Conservation (phyloP, 2,888 invertebrate species). For the Camptogramma bilineatum region DNA sequence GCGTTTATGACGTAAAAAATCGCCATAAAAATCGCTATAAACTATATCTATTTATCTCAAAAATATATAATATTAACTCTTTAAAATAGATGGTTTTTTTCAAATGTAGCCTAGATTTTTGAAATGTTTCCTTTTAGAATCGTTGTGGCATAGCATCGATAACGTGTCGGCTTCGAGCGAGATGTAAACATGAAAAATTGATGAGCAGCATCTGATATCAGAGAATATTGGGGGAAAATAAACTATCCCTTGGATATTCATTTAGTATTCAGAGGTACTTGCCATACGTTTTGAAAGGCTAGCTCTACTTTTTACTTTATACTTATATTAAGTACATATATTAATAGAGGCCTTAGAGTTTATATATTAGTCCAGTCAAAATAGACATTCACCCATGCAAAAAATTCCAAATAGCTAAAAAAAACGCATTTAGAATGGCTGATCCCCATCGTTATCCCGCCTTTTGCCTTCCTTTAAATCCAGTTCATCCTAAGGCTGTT, state of each 20-base stretch:
- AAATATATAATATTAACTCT: not conserved
- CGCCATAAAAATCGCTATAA: not conserved
- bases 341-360: too few species aligned
- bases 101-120: not conserved
- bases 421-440: too few species aligned
- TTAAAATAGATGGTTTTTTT: too few species aligned
- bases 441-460: too few species aligned
- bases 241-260: conserved; percentile 1
- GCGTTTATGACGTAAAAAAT: too few species aligned
- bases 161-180: conserved; percentile 22
- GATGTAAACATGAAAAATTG: conserved; percentile 40
- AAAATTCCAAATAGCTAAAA: too few species aligned
- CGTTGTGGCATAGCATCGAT: conserved; percentile 24
- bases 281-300: not conserved
- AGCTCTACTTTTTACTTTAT: not conserved
- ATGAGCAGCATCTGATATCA: conserved; percentile 28
- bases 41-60: not conserved
- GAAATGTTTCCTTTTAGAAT: conserved; percentile 15
- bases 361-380: too few species aligned
- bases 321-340: too few species aligned
- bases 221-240: conserved; percentile 13
- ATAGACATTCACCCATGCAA: too few species aligned
- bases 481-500: too few species aligned
- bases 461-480: too few species aligned
- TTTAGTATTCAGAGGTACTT: not conserved